Percentiles rank a stretch among this genome's conserved stretches.
Conservation (phyloP, 2,113 vertebrate genomes). For the Aplodontia rufa region DNA sequence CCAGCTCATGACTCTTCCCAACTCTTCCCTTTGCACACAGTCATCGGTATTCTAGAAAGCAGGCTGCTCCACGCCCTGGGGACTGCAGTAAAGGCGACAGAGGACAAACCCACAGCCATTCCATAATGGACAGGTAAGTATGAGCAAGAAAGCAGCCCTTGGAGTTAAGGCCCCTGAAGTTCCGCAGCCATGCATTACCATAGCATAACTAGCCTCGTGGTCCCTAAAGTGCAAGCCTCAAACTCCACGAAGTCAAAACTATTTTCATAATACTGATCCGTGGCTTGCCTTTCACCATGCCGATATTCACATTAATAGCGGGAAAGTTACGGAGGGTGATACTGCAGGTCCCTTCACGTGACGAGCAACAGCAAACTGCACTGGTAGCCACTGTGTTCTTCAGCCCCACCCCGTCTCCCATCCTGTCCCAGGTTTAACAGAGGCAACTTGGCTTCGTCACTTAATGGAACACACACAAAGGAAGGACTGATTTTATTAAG, state of each 20-base stretch:
- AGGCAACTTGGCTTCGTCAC: not conserved
- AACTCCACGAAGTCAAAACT: not conserved
- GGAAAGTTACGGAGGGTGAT: not conserved
- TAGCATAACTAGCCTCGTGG: not conserved
- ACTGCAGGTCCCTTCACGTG: not conserved
- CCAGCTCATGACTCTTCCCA: not conserved
- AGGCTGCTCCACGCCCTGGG: not conserved
- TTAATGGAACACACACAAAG: not conserved
- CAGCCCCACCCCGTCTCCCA: too few relatives aligned
- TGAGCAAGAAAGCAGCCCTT: not conserved
- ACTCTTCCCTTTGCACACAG: not conserved
- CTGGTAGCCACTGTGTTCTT: too few relatives aligned
- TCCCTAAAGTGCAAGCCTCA: not conserved
- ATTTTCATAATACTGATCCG: not conserved
- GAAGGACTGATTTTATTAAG: not conserved
- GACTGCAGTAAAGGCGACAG: not conserved
- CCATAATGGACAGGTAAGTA: not conserved
- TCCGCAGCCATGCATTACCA: not conserved
- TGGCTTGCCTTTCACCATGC: not conserved
- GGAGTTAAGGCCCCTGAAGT: not conserved
- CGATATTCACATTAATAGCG: not conserved
- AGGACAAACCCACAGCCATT: not conserved
- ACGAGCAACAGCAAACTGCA: not conserved
- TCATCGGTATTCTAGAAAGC: not conserved
- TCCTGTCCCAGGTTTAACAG: not conserved